Evolutionary conservation across 2,113 vertebrate species (phyloP).

Genomic region (Reinhardtius hippoglossoides): DNA sequence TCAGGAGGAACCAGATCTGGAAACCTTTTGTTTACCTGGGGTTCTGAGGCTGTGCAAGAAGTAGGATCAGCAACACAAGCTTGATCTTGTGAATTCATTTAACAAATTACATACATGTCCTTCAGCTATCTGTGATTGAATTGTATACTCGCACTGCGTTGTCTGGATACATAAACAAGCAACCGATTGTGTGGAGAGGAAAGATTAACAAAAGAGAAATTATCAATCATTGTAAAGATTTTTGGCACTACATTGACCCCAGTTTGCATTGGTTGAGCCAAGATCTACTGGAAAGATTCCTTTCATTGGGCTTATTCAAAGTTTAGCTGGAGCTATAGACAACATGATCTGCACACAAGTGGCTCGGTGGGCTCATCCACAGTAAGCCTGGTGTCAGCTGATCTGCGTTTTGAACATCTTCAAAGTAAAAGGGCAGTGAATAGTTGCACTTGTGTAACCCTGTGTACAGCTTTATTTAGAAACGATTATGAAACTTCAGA

Average conservation of each 20-base stretch:
- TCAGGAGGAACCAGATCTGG: neutral
- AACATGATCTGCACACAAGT: constrained; percentile 1
- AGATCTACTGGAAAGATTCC: neutral
- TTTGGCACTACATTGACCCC: too few relatives aligned
- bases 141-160: too few relatives aligned
- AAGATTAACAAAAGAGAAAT: too few relatives aligned
- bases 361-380: neutral
- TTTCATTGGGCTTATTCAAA: neutral
- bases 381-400: neutral
- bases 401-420: constrained; percentile 20
- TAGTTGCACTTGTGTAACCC: neutral
- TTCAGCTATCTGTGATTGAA: too few relatives aligned
- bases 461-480: neutral
- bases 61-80: neutral
- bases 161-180: too few relatives aligned
- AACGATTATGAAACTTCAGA: neutral
- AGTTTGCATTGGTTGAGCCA: too few relatives aligned
- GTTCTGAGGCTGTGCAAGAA: neutral
- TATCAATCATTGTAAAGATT: too few relatives aligned
- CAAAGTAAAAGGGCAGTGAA: neutral
- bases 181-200: too few relatives aligned
- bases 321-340: neutral
- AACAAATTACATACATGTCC: neutral
- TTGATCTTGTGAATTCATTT: neutral
- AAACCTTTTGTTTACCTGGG: neutral